phyloP scores from a whole-genome alignment of 2,888 invertebrate species.

The Synanthedon tipuliformis region DNA sequence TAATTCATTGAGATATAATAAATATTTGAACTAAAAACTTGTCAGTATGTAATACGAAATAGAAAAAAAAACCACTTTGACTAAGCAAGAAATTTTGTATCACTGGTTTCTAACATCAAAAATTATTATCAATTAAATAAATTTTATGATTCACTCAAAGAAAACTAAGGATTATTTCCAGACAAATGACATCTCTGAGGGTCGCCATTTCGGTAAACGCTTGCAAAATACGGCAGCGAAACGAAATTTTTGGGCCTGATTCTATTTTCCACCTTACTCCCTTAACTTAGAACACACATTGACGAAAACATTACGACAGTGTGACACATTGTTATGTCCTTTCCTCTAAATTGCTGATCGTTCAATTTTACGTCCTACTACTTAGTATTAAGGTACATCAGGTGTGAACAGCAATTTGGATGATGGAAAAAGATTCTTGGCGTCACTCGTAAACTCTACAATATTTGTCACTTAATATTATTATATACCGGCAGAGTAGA shows the following conservation, averaged over 20 bases:
- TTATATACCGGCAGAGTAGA: too few species aligned
- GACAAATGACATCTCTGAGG: not conserved
- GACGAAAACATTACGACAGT: not conserved
- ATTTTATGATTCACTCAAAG: too few species aligned
- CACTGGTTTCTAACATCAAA: too few species aligned
- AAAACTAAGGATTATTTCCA: too few species aligned
- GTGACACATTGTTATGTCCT: not conserved
- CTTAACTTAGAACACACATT: not conserved
- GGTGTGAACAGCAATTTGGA: constrained; percentile 8
- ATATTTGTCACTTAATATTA: too few species aligned
- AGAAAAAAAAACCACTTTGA: too few species aligned
- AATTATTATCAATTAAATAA: too few species aligned
- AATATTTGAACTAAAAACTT: too few species aligned
- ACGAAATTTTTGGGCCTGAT: not conserved
- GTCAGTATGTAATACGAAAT: too few species aligned
- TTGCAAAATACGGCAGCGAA: not conserved
- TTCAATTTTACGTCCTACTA: constrained; percentile 10
- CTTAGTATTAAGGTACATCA: constrained; percentile 9
- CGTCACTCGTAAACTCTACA: too few species aligned
- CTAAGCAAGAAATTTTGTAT: too few species aligned
- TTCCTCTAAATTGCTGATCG: constrained; percentile 1
- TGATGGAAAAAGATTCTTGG: not conserved
- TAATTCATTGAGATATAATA: too few species aligned
- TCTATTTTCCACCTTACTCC: not conserved
- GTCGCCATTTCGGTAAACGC: not conserved